Evolutionary conservation across 2,797 vertebrate genomes (phyloP).

Genomic region (Ctenochaetus hawaiiensis): DNA sequence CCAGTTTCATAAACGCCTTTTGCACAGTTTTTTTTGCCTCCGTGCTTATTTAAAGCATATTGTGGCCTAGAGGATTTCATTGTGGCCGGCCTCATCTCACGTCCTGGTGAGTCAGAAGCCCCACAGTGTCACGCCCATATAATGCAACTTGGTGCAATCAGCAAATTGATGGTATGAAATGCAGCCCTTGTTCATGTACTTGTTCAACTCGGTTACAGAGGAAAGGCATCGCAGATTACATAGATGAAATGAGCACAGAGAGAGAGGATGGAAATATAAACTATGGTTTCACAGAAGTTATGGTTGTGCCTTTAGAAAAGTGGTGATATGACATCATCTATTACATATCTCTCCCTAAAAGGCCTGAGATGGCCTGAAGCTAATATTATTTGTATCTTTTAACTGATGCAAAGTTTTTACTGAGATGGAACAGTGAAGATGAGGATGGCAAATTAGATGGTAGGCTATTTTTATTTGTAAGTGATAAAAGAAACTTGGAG

Average conservation of each 20-base stretch:
- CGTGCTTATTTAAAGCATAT: slow-evolving; percentile 46
- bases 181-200: slow-evolving; percentile 35
- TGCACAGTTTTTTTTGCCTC: not conserved
- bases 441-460: not conserved
- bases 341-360: slow-evolving; percentile 3
- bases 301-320: slow-evolving; percentile 18
- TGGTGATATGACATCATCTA: slow-evolving; percentile 28
- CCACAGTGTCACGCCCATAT: slow-evolving; percentile 56
- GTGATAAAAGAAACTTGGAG: not conserved
- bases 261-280: not conserved
- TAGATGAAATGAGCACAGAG: slow-evolving; percentile 8
- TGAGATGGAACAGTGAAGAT: not conserved
- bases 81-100: slow-evolving; percentile 58
- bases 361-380: not conserved
- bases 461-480: not conserved
- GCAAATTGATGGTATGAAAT: slow-evolving; percentile 38
- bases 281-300: slow-evolving; percentile 22
- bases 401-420: not conserved
- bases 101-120: slow-evolving; percentile 61
- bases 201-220: slow-evolving; percentile 20
- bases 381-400: not conserved
- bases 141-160: slow-evolving; percentile 61
- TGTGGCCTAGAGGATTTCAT: slow-evolving; percentile 53
- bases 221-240: slow-evolving; percentile 15
- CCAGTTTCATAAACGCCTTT: slow-evolving; percentile 42